Percentiles rank a stretch among this genome's conserved stretches.
phyloP scores from a whole-genome alignment of 2,113 vertebrate species.

The Clarias magur region DNA sequence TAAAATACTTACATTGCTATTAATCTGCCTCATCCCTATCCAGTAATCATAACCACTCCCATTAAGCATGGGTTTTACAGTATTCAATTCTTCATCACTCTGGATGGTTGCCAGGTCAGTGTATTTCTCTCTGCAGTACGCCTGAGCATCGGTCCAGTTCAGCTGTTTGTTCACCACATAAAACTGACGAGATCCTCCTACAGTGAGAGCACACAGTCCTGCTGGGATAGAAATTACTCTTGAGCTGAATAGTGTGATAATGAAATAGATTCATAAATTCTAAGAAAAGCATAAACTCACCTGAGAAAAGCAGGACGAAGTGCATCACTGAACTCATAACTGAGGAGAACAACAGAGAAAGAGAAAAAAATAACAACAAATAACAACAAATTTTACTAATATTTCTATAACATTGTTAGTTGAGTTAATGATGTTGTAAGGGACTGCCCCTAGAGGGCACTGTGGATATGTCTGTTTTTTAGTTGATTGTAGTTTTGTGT shows the following conservation, averaged over 20 bases:
- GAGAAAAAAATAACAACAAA: too few species aligned
- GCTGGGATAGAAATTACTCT: too few species aligned
- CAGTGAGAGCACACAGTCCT: too few species aligned
- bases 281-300: not conserved
- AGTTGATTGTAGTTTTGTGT: too few species aligned
- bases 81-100: not conserved
- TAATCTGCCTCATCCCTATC: too few species aligned
- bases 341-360: not conserved
- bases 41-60: not conserved
- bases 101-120: not conserved
- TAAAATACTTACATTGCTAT: too few species aligned
- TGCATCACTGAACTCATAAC: not conserved
- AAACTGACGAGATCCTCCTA: too few species aligned
- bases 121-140: not conserved
- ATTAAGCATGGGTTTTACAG: not conserved
- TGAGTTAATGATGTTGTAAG: not conserved
- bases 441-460: too few species aligned
- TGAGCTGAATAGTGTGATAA: not conserved
- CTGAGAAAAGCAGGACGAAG: slow-evolving; percentile 10
- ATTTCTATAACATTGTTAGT: not conserved
- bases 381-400: too few species aligned
- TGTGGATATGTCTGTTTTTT: too few species aligned
- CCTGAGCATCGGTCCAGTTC: not conserved
- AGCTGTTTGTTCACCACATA: not conserved
- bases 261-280: not conserved